Conservation (phyloP, 2,797 vertebrate genomes). For the Heliangelus exortis region DNA sequence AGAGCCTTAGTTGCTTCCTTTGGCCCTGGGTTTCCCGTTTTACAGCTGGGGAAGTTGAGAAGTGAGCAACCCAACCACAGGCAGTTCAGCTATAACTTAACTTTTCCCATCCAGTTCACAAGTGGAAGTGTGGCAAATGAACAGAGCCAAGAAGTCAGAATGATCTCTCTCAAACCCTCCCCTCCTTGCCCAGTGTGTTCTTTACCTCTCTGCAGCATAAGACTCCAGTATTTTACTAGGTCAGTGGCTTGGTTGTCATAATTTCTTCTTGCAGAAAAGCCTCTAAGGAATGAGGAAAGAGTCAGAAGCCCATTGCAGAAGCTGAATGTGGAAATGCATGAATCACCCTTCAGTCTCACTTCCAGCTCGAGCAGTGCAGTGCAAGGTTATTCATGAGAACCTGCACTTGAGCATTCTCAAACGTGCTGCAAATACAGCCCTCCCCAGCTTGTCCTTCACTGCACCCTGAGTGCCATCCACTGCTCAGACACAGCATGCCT, state of each 20-base stretch:
- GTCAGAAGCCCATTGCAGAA: neutral
- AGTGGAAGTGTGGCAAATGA: neutral
- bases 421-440: neutral
- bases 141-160: neutral
- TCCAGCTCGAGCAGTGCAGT: neutral
- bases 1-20: neutral
- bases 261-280: neutral
- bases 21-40: neutral
- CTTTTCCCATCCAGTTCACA: neutral
- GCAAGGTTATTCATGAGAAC: neutral
- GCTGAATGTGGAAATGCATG: neutral
- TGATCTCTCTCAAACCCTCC: neutral
- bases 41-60: neutral
- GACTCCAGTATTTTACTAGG: neutral
- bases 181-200: neutral
- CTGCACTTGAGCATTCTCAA: neutral
- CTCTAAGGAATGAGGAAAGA: neutral
- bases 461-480: neutral
- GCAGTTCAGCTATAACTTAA: neutral
- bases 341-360: neutral
- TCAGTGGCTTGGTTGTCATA: neutral
- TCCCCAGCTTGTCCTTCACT: neutral
- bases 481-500: neutral
- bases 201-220: neutral
- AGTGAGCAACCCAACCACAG: neutral